A percentile compares a stretch with the other conserved stretches of the same genome.
Evolutionary conservation across 2,113 vertebrate genomes (phyloP).

Genomic region (Geococcyx californianus): DNA sequence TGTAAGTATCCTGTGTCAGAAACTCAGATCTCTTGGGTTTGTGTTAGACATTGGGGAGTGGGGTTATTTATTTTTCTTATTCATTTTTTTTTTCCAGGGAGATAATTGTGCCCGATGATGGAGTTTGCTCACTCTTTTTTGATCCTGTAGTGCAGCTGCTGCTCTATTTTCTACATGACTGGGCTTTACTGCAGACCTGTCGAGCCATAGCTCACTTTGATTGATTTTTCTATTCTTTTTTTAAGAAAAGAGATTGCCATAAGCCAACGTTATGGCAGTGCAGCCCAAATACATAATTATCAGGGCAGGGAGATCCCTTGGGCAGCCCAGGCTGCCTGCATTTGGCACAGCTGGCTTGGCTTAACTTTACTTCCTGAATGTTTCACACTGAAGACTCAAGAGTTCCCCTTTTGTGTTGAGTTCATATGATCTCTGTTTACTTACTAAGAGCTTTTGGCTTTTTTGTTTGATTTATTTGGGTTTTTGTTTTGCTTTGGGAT

Average conservation of each 20-base stretch:
- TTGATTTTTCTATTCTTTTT: slow-evolving; percentile 76
- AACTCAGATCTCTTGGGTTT: background rate
- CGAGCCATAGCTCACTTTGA: slow-evolving; percentile 80
- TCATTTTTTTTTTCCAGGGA: background rate
- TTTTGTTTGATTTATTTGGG: background rate
- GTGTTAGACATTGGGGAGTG: background rate
- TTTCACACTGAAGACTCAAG: background rate
- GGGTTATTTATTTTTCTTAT: background rate
- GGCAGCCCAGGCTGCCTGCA: background rate
- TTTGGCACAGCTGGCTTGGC: background rate
- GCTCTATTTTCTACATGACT: slow-evolving; percentile 91
- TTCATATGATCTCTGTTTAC: background rate
- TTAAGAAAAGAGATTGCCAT: slow-evolving; percentile 54
- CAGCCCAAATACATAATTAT: slow-evolving; percentile 46
- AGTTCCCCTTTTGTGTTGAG: background rate
- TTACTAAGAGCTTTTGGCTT: background rate
- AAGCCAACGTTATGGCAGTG: slow-evolving; percentile 22
- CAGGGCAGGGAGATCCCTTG: background rate
- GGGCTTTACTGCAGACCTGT: slow-evolving; percentile 84
- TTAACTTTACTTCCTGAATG: background rate
- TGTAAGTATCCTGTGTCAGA: background rate
- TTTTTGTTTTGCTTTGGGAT: background rate
- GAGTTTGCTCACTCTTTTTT: slow-evolving; percentile 69
- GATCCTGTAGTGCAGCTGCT: slow-evolving; percentile 73
- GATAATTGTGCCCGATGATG: slow-evolving; percentile 75